Conservation (phyloP, 2,113 vertebrate species). For the Chloropsis cyanopogon region DNA sequence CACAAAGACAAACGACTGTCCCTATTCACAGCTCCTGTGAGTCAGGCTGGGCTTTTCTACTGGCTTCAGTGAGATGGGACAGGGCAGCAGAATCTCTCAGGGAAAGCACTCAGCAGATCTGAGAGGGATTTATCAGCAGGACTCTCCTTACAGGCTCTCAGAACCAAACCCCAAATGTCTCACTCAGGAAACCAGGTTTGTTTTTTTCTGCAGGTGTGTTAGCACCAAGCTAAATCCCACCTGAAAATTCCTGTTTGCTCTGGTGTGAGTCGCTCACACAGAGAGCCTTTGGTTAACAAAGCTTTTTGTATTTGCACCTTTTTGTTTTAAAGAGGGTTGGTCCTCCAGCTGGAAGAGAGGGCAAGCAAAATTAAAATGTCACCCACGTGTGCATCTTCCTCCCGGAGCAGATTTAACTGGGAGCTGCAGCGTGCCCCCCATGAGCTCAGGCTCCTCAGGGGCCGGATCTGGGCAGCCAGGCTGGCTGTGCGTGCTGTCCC, state of each 20-base stretch:
- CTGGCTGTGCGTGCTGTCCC: not conserved
- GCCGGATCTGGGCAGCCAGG: not conserved
- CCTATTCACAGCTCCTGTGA: not conserved
- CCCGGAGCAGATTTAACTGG: not conserved
- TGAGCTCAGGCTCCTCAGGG: not conserved
- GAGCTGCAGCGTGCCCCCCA: not conserved
- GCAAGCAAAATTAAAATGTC: not conserved
- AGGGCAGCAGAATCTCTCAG: not conserved
- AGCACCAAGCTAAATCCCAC: not conserved
- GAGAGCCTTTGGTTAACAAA: not conserved
- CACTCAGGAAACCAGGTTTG: not conserved
- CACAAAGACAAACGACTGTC: not conserved
- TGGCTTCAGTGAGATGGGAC: not conserved
- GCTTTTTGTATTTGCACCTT: not conserved
- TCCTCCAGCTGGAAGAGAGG: not conserved
- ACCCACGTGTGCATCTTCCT: not conserved
- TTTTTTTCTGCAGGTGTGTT: not conserved
- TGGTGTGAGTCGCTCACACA: not conserved
- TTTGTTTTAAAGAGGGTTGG: not conserved
- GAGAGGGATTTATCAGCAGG: not conserved
- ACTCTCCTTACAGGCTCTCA: not conserved
- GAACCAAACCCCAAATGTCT: not conserved
- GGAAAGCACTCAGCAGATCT: not conserved
- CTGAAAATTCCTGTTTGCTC: not conserved
- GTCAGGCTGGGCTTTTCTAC: not conserved